phyloP scores from a whole-genome alignment of 2,113 vertebrate genomes.

The Nycticryphes semicollaris region DNA sequence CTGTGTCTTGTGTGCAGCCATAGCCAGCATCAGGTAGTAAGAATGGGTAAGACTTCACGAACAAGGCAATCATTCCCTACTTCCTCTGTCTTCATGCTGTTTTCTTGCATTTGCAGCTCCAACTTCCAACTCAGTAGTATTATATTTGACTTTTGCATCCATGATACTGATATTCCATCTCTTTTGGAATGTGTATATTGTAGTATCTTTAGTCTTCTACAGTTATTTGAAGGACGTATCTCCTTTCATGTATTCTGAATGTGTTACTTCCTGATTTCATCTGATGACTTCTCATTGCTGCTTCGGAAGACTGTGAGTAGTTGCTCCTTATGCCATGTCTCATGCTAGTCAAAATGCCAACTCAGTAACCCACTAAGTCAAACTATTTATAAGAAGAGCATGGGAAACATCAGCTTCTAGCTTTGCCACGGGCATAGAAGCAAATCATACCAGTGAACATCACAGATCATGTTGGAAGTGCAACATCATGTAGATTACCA shows the following conservation, averaged over 20 bases:
- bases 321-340: background rate
- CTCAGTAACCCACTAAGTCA: background rate
- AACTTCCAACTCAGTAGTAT: background rate
- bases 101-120: background rate
- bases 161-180: background rate
- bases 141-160: background rate
- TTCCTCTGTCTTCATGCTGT: background rate
- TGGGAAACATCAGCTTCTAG: background rate
- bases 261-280: background rate
- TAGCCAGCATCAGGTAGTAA: background rate
- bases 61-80: background rate
- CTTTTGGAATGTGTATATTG: background rate
- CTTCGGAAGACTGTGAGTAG: background rate
- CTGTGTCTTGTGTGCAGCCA: background rate
- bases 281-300: background rate
- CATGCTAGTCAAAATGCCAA: background rate
- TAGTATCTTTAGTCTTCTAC: background rate
- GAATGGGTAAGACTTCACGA: background rate
- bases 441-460: background rate
- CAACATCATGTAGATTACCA: background rate
- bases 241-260: background rate
- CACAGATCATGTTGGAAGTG: background rate
- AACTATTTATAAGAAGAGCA: background rate
- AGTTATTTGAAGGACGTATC: background rate
- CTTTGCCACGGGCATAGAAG: background rate